phyloP scores from a whole-genome alignment of 2,113 vertebrate genomes.

The Bufo bufo region DNA sequence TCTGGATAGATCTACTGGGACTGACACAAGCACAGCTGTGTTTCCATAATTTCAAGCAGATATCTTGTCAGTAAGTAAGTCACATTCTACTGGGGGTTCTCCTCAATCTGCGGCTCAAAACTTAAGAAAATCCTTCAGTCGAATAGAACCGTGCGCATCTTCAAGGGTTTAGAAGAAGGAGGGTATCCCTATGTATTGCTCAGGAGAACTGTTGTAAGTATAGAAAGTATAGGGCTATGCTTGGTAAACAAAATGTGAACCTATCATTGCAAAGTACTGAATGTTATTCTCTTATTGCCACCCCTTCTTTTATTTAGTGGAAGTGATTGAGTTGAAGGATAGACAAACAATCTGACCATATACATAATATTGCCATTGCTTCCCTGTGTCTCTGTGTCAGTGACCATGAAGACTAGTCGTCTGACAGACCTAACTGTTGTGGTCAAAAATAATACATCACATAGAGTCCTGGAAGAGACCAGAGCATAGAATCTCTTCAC shows the following conservation, averaged over 20 bases:
- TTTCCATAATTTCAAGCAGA: conserved; percentile 23
- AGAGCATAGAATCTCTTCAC: too few species aligned
- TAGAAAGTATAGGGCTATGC: background rate
- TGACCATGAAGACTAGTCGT: too few species aligned
- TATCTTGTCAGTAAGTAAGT: conserved; percentile 35
- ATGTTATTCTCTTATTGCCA: too few species aligned
- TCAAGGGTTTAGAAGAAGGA: background rate
- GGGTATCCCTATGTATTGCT: background rate
- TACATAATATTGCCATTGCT: too few species aligned
- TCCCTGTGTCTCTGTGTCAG: too few species aligned
- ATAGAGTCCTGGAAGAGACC: too few species aligned
- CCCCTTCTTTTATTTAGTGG: too few species aligned
- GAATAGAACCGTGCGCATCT: background rate
- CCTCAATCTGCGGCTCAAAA: background rate
- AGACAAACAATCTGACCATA: too few species aligned
- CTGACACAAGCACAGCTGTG: conserved; percentile 42
- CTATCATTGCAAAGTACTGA: too few species aligned
- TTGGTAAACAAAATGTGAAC: background rate
- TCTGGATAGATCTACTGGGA: conserved; percentile 19
- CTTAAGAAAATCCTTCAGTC: background rate
- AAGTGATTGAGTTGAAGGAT: too few species aligned
- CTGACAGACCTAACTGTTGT: too few species aligned
- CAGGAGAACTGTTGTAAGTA: background rate
- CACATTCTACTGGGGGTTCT: conserved; percentile 17
- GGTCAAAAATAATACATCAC: too few species aligned